Base-by-base conservation (phyloP, 2,888 invertebrate genomes). In the Fragum whitleyi region DNA sequence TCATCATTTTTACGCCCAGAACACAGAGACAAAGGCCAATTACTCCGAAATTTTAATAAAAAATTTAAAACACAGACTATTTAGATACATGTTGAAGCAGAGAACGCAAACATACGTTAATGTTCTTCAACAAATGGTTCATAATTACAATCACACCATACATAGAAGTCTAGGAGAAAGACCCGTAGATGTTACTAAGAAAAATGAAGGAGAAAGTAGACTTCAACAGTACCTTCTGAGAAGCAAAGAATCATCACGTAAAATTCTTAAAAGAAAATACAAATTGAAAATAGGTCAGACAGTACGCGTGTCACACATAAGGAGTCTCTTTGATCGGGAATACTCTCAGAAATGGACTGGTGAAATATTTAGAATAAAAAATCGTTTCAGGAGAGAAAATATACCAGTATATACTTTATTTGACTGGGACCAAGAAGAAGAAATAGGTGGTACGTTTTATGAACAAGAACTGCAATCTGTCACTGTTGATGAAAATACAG, bases 281-380 rank as follows among this genome's bases (percentile, higher is more conserved):
- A 36, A 53, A 23, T 79, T 68, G 26, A 79, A 79, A 47, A 53
- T 79, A 26, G 59, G 59, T 14, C 74, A 79, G 55, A 74, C 53
- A 11, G 83, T 79, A 6, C 47, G 83, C 16, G 61, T 83, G 14
- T 61, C 83, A 21, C 75, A 80, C 28, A 29, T 80, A 11, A 67
- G 68, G 19, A 57, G 21, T 19, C 11, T 71, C 2, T 83, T 83
- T 57, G 68, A 75, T n/a, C 67, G 83, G 28, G 72, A 74, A 72
- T 83, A 77, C 36, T 53, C 77, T 16, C 71, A 83, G 47, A 77
- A 83, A 32, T 79, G 75, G 77, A 77, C 79, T 0, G 76, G 78
- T 0, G 74, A 83, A 57, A 53, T 80, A 1, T 83, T 80, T 67
- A 78, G 62, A 36, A 65, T 83, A 5, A 28, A 73, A 3, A 53